phyloP scores from a whole-genome alignment of 1,140 invertebrate species.

The Apis laboriosa region DNA sequence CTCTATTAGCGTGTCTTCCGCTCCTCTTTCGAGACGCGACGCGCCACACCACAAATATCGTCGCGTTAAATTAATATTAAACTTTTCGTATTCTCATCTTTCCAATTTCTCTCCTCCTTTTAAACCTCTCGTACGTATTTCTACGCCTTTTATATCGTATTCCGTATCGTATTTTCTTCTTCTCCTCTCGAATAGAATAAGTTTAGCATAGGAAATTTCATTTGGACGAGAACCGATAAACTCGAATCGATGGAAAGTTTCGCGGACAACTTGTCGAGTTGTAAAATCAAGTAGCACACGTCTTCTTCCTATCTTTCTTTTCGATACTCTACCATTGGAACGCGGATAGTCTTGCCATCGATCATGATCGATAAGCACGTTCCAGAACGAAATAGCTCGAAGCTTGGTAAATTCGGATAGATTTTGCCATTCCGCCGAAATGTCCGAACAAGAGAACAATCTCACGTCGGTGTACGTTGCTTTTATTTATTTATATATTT shows the following conservation, averaged over 20 bases:
- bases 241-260: conserved; percentile 64
- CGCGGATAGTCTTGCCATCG: conserved; percentile 24
- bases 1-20: conserved; percentile 50
- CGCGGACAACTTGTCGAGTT: conserved; percentile 58
- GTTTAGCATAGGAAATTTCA: conserved; percentile 63
- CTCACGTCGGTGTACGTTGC: too few relatives aligned
- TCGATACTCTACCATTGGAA: background rate
- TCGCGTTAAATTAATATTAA: background rate
- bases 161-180: background rate
- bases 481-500: too few relatives aligned
- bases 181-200: conserved; percentile 53
- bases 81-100: background rate
- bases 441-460: too few relatives aligned
- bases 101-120: background rate
- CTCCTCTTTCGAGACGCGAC: conserved; percentile 12
- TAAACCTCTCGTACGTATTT: background rate
- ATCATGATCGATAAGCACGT: conserved; percentile 39
- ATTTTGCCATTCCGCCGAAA: too few relatives aligned
- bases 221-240: conserved; percentile 69
- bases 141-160: too few relatives aligned
- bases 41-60: background rate
- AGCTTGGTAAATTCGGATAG: too few relatives aligned
- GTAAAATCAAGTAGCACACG: conserved; percentile 65
- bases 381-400: too few relatives aligned
- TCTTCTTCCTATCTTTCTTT: conserved; percentile 34